Base-by-base conservation (phyloP, 2,888 invertebrate species). In the Pyrgus malvae region DNA sequence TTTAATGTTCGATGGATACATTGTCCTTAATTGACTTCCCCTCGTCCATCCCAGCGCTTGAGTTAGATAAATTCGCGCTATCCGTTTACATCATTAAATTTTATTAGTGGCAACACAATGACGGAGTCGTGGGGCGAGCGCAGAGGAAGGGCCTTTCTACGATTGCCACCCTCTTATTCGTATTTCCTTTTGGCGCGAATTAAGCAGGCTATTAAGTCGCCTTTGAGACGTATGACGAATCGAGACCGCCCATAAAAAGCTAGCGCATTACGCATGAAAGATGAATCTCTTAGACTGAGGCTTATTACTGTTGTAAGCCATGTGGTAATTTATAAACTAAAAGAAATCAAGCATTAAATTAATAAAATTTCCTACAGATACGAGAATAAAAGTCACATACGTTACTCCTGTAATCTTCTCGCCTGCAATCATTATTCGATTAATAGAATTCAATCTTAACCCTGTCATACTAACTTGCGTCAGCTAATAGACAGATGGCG, bases 81-180 rank as follows among this genome's bases (percentile, higher is more conserved):
- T 89, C 87, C 87, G 86, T 88, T 90, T 89, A 89, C 87, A 87
- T 85, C 87, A 89, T 89, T 88, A 88, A 87, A 87, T 89, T 89
- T 89, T 89, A 90, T 88, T 88, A 87, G 83, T 79, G 78, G 78
- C 78, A 79, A 80, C 74, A 87, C 86, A 89, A 89, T 83, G 67
- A 79, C 63, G 64, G 65, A 63, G 72, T 77, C 69, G 77, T 80
- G 74, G 78, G 72, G 74, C 70, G 72, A 77, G 74, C 73, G 67
- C 62, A 51, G 69, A 67, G 74, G 76, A 77, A 85, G 86, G 78
- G 81, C 82, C 77, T 82, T 86, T 82, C 83, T 53, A 31, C 78
- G 77, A 70, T 70, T 67, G 46, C 75, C 81, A 69, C 85, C 74
- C 77, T 70, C 71, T 82, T 78, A 84, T 84, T 80, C 80, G 78